Base-by-base conservation (phyloP, 2,888 invertebrate genomes). In the Halictus quadricinctus region DNA sequence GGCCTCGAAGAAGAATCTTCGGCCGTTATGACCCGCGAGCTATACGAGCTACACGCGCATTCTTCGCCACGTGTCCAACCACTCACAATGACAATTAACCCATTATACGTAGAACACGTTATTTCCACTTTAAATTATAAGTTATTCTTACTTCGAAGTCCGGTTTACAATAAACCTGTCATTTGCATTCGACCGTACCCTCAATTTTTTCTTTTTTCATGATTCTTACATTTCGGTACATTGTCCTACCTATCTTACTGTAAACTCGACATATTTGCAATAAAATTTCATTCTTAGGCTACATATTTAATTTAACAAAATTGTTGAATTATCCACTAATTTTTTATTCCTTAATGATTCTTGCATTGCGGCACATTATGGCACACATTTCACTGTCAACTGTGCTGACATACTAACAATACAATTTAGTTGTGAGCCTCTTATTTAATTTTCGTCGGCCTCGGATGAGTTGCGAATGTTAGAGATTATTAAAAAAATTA, bases 1-100 rank as follows among this genome's bases (percentile, higher is more conserved):
- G 88, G 88, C 84, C 88, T 74, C 64, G 29, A 21, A 54, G 66
- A 83, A 79, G 84, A 81, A 83, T 89, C 86, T 86, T 86, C 74
- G 85, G 79, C 79, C 89, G 83, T 86, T 80, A 80, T 81, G 81
- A 85, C 83, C 86, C 86, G 83, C 80, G 78, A 84, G 79, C 82
- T 81, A 54, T 72, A 25, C 66, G 36, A 29, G 29, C 7, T 29
- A 18, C 36, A n/a, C 43, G 41, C 43, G n/a, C 41, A n/a, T 41
- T 41, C 69, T n/a, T 21, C 41, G 41, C 41, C 41, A 10, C 43
- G 15, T 41, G 69, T 69, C 21, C 41, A 12, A 12, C 4, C 36
- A 21, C 18, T 21, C 4, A 21, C n/a, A 69, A 41, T 41, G 5
- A 69, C 41, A 43, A 69, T 69, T 69, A 69, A 69, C 41, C 66